phyloP scores from a whole-genome alignment of 2,888 invertebrate species.

The Dichetophora obliterata region DNA sequence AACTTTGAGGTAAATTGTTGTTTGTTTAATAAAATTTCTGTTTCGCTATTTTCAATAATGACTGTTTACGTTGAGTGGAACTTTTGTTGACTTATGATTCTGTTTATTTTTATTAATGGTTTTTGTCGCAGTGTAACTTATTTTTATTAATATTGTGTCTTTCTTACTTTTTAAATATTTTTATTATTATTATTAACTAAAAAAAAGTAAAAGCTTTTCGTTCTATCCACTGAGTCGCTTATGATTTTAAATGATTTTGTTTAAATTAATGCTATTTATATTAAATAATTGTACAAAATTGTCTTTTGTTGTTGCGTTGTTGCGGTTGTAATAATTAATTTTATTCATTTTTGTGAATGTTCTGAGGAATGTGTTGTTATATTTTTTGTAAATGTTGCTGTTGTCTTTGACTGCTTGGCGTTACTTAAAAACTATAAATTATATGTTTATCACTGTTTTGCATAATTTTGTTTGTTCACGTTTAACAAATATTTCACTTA shows the following conservation, averaged over 20 bases:
- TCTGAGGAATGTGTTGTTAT: conserved; percentile 20
- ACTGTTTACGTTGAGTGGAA: conserved; percentile 28
- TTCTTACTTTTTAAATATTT: neutral
- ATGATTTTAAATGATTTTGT: conserved; percentile 3
- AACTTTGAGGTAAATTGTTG: conserved; percentile 64
- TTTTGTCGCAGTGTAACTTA: neutral
- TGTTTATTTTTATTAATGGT: conserved; percentile 2
- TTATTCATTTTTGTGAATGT: conserved; percentile 9
- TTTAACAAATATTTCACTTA: neutral
- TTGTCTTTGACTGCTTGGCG: neutral
- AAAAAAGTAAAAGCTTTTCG: conserved; percentile 51
- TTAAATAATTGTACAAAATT: conserved; percentile 7
- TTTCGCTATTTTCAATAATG: conserved; percentile 17
- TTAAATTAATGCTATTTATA: neutral
- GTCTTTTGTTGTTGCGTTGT: conserved; percentile 14
- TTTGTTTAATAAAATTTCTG: conserved; percentile 47
- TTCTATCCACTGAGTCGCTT: conserved; percentile 58
- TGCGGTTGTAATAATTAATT: neutral
- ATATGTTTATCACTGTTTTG: conserved; percentile 22
- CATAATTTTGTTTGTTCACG: conserved; percentile 18
- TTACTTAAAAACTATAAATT: conserved; percentile 17
- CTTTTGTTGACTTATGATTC: conserved; percentile 44
- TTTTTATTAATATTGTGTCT: conserved; percentile 4
- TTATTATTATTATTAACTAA: conserved; percentile 28
- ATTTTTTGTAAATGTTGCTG: neutral